Evolutionary conservation across 2,113 vertebrate genomes (phyloP).

Genomic region (Anoura caudifer): DNA sequence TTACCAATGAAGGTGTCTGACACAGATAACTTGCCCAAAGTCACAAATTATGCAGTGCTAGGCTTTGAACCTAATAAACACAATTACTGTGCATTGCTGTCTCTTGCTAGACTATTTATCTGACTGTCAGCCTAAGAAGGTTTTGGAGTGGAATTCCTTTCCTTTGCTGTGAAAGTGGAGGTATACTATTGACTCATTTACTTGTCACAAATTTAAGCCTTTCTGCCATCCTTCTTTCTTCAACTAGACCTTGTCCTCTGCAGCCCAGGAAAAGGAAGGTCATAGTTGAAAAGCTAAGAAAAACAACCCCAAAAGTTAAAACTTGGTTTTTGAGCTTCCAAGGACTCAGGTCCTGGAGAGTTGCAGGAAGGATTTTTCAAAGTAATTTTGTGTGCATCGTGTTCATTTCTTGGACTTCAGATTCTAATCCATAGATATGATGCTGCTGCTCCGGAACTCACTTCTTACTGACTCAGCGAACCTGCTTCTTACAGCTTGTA

Average conservation of each 20-base stretch:
- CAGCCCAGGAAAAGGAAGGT: neutral
- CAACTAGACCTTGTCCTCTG: neutral
- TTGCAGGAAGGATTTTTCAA: neutral
- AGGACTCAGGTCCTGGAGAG: neutral
- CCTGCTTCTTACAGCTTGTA: neutral
- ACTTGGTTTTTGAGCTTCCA: constrained; percentile 19
- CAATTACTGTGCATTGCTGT: neutral
- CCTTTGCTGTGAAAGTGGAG: neutral
- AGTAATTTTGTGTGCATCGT: neutral
- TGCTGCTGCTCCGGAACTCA: neutral
- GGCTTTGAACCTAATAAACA: neutral
- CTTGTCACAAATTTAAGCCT: neutral
- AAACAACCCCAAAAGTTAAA: neutral
- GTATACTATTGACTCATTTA: neutral
- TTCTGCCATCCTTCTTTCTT: neutral
- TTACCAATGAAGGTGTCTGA: neutral
- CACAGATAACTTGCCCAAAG: neutral
- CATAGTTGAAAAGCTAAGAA: neutral
- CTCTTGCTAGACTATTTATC: neutral
- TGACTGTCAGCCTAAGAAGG: neutral
- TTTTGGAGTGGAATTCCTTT: neutral
- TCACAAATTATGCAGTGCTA: neutral
- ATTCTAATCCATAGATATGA: neutral
- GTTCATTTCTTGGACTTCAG: neutral
- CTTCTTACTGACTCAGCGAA: neutral